phyloP scores from a whole-genome alignment of 2,113 vertebrate species.

The Heteronetta atricapilla region DNA sequence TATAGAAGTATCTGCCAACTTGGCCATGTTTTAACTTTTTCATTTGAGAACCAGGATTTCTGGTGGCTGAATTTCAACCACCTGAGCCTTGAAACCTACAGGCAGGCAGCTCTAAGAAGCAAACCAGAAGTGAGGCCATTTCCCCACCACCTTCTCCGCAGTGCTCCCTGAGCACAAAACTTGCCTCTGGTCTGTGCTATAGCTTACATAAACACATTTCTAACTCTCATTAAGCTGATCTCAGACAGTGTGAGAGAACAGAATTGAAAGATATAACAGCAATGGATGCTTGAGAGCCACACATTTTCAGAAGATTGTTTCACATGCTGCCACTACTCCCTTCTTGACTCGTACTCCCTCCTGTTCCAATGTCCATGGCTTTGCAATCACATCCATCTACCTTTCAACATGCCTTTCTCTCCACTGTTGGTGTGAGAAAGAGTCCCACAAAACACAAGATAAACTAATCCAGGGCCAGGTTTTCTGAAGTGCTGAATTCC shows the following conservation, averaged over 20 bases:
- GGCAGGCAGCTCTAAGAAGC: neutral
- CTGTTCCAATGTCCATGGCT: neutral
- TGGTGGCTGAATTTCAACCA: neutral
- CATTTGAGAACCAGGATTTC: neutral
- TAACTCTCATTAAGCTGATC: neutral
- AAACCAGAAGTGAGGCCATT: neutral
- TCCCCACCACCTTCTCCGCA: neutral
- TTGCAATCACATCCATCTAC: neutral
- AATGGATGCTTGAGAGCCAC: neutral
- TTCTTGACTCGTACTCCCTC: neutral
- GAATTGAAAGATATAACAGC: neutral
- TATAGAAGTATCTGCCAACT: neutral
- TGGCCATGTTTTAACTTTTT: neutral
- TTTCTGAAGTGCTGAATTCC: neutral
- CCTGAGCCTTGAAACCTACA: neutral
- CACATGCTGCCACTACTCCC: neutral
- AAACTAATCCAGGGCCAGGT: neutral
- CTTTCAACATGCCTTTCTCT: neutral
- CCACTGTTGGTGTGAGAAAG: neutral
- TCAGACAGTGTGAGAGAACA: rapidly evolving
- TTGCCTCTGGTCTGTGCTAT: neutral
- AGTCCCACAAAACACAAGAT: neutral
- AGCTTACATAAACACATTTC: neutral
- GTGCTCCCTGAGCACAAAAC: neutral
- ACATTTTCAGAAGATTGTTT: neutral